phyloP scores from a whole-genome alignment of 2,113 vertebrate species.

The Pitta sordida region DNA sequence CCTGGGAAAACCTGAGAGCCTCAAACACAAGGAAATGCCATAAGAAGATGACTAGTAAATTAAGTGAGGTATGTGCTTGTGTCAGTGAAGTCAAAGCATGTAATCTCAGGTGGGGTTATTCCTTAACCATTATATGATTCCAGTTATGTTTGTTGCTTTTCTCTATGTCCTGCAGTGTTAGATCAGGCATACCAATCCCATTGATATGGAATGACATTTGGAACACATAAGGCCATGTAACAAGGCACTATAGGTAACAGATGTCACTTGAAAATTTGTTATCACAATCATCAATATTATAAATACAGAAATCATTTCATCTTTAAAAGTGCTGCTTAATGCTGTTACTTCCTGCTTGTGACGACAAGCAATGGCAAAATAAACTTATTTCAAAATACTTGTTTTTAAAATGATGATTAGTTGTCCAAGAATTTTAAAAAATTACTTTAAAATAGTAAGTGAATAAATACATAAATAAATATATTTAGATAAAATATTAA shows the following conservation, averaged over 20 bases:
- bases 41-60: not conserved
- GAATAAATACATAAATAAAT: not conserved
- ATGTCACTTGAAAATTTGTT: not conserved
- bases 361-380: not conserved
- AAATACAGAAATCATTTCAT: not conserved
- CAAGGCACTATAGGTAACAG: not conserved
- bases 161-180: not conserved
- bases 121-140: not conserved
- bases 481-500: not conserved
- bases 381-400: not conserved
- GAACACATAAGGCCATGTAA: not conserved
- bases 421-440: not conserved
- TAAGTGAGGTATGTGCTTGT: not conserved
- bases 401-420: not conserved
- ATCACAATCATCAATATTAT: not conserved
- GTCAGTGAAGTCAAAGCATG: not conserved
- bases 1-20: not conserved
- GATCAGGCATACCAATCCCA: not conserved
- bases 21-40: fast-evolving
- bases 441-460: not conserved
- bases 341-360: not conserved
- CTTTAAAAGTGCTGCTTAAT: not conserved
- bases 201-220: not conserved
- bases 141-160: not conserved
- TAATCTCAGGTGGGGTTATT: not conserved